Evolutionary conservation across 2,113 vertebrate genomes (phyloP).

Genomic region (Terrapene triunguis): DNA sequence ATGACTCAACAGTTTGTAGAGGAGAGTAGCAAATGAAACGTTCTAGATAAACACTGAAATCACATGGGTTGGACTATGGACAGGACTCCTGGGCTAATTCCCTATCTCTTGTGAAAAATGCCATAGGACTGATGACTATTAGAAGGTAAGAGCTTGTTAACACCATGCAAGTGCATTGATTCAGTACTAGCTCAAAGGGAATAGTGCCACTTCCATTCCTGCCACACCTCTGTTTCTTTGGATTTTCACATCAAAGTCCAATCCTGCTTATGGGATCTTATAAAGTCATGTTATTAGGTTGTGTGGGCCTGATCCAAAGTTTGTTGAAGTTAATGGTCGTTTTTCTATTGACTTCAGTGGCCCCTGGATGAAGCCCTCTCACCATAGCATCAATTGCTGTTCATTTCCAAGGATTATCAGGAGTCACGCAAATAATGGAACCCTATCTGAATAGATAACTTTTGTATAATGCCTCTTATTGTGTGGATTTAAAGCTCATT

Average conservation of each 20-base stretch:
- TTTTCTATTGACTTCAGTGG: not conserved
- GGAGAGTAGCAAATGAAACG: not conserved
- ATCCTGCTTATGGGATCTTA: not conserved
- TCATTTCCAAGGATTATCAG: not conserved
- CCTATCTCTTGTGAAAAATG: not conserved
- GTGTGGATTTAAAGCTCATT: not conserved
- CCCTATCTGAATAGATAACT: not conserved
- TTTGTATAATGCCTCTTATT: not conserved
- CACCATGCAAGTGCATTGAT: not conserved
- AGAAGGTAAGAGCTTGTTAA: not conserved
- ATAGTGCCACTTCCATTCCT: not conserved
- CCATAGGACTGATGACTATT: not conserved
- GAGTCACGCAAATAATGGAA: not conserved
- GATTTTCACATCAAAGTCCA: not conserved
- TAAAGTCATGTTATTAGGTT: not conserved
- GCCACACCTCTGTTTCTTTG: not conserved
- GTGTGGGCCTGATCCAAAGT: not conserved
- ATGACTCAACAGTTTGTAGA: not conserved
- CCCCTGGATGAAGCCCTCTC: not conserved
- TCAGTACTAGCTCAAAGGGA: not conserved
- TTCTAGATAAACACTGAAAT: not conserved
- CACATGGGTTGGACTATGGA: not conserved
- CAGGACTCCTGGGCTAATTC: not conserved
- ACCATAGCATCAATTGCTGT: not conserved
- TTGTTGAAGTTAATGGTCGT: not conserved